phyloP scores from a whole-genome alignment of 64 coral and sea anemone species.

The Dendrophyllia cribrosa region DNA sequence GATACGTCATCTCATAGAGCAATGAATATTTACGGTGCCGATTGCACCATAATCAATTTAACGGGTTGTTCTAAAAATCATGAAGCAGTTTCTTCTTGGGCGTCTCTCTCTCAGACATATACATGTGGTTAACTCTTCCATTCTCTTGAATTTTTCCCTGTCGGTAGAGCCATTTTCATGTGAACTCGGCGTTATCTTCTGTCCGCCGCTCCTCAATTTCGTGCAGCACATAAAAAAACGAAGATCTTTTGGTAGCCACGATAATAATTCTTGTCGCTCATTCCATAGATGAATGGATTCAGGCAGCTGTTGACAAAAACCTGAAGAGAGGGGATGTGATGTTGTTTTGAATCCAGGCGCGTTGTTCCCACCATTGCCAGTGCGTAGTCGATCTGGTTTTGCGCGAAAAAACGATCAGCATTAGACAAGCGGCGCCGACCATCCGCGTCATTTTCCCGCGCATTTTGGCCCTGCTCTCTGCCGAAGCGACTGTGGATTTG shows the following conservation, averaged over 20 bases:
- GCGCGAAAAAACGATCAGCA: slow-evolving; percentile 32
- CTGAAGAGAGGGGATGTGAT: background rate
- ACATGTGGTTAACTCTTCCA: too few relatives aligned
- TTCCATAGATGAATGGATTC: slow-evolving; percentile 61
- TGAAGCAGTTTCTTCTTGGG: too few relatives aligned
- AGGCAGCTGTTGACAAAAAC: slow-evolving; percentile 57
- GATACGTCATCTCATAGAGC: too few relatives aligned
- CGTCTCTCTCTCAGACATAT: too few relatives aligned
- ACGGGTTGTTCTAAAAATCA: too few relatives aligned
- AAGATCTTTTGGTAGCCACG: slow-evolving; percentile 45
- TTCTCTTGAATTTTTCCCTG: too few relatives aligned
- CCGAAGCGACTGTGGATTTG: background rate
- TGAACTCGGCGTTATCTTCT: too few relatives aligned
- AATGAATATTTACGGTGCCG: too few relatives aligned
- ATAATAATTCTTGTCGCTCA: slow-evolving; percentile 50
- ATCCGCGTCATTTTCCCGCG: slow-evolving; percentile 23
- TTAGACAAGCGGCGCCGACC: slow-evolving; percentile 10
- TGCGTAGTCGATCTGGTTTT: slow-evolving; percentile 10
- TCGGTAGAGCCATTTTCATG: too few relatives aligned
- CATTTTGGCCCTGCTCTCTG: background rate
- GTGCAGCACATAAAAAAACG: background rate
- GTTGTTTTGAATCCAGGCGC: background rate
- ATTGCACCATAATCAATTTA: too few relatives aligned
- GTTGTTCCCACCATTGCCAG: slow-evolving; percentile 1
- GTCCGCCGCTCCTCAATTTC: too few relatives aligned